Evolutionary conservation across 2,797 vertebrate species (phyloP).

Genomic region (Loriculus beryllinus): DNA sequence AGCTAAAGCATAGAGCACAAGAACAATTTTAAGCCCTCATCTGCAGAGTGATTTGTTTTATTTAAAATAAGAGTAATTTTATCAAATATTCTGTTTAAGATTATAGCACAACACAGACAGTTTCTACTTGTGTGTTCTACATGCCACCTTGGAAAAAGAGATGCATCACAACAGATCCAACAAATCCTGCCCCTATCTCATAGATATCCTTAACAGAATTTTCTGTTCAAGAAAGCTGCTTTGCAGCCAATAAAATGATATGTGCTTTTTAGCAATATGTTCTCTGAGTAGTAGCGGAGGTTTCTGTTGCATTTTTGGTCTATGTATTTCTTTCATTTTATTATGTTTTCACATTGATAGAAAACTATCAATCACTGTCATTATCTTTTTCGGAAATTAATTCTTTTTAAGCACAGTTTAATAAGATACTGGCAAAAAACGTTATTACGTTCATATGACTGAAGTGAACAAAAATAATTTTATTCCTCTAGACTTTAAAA

Average conservation of each 20-base stretch:
- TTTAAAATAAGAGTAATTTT: not conserved
- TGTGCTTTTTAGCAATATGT: not conserved
- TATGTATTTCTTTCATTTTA: not conserved
- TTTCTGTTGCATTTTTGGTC: not conserved
- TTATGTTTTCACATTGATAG: not conserved
- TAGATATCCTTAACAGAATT: not conserved
- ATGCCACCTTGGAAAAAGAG: not conserved
- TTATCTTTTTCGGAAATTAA: constrained; percentile 12
- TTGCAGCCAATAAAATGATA: not conserved
- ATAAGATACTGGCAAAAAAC: not conserved
- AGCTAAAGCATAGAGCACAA: not conserved
- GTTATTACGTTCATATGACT: constrained; percentile 3
- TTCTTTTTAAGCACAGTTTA: not conserved
- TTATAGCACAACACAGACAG: not conserved
- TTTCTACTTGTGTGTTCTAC: not conserved
- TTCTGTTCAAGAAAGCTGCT: not conserved
- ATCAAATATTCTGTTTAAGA: not conserved
- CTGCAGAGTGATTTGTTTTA: not conserved
- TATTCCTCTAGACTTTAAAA: constrained; percentile 24
- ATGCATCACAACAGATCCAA: not conserved
- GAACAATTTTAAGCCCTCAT: not conserved
- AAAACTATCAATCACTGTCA: not conserved
- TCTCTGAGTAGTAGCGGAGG: not conserved
- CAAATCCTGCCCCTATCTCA: not conserved
- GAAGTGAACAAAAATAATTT: constrained; percentile 56